phyloP scores from a whole-genome alignment of 2,113 vertebrate species.

The Microcebus tavaratra region DNA sequence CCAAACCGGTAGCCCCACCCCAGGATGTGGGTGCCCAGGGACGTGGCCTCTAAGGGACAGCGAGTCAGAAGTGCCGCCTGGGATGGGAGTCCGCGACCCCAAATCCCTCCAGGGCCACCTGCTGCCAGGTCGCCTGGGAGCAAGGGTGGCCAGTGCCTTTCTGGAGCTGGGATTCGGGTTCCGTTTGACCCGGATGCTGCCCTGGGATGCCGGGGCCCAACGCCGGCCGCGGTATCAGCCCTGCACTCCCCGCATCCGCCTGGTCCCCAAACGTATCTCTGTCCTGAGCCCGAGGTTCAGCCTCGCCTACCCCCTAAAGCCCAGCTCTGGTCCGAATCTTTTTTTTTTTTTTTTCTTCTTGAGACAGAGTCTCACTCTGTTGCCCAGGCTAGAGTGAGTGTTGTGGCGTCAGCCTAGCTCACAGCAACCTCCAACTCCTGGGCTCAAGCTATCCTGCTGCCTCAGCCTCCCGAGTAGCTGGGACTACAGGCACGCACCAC shows the following conservation, averaged over 20 bases:
- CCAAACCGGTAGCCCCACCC: background rate
- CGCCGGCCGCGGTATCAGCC: background rate
- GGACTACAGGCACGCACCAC: too few species aligned
- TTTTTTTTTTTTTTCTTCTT: too few species aligned
- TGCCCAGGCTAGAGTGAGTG: too few species aligned
- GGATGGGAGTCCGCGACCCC: background rate
- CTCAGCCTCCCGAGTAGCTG: too few species aligned
- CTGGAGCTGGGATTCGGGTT: background rate
- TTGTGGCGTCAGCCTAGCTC: too few species aligned
- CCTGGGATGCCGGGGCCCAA: too few species aligned
- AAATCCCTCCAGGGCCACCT: background rate
- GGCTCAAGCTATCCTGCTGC: too few species aligned
- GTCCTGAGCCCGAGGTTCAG: rapidly evolving
- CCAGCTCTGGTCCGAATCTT: background rate
- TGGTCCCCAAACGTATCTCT: background rate
- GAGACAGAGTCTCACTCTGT: too few species aligned
- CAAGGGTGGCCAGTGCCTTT: rapidly evolving
- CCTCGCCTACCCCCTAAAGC: background rate
- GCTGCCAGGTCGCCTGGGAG: background rate
- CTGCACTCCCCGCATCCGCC: background rate
- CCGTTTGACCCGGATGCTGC: background rate
- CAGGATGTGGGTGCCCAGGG: background rate
- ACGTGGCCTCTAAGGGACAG: background rate
- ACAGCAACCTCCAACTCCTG: too few species aligned
- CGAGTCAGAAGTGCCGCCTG: background rate